These are phyloP conservation scores for Tetranychus piercei DNA, from an alignment of 2,888 invertebrate genomes.

Conservation along the genomic window DNA sequence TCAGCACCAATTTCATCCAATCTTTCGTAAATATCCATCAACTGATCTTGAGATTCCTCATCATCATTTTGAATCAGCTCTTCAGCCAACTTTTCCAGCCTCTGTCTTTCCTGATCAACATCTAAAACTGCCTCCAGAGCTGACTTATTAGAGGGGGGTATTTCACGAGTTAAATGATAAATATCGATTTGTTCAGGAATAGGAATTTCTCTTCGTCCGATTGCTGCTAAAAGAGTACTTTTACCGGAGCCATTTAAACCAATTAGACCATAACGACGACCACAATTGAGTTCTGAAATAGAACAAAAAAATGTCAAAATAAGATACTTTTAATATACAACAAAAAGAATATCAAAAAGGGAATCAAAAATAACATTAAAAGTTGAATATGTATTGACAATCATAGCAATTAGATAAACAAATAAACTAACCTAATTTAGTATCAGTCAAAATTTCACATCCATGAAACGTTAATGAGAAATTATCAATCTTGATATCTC, in stretches of 20 bases:
- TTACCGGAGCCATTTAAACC: conserved; percentile 98
- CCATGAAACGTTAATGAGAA: conserved; percentile 97
- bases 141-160: conserved; percentile 91
- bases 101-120: conserved; percentile 79
- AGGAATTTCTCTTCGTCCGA: conserved; percentile 80
- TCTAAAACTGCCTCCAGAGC: conserved; percentile 94
- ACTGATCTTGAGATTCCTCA: conserved; percentile 82
- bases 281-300: conserved; percentile 68
- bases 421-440: conserved; percentile 44
- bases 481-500: conserved; percentile 87
- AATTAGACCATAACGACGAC: conserved; percentile 82
- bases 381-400: background rate
- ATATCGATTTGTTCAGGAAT: conserved; percentile 94
- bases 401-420: background rate
- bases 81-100: conserved; percentile 79
- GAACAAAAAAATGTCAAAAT: background rate
- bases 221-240: conserved; percentile 71
- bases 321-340: background rate
- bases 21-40: conserved; percentile 93
- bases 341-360: background rate
- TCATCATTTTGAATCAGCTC: conserved; percentile 63
- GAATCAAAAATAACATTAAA: background rate
- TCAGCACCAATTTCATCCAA: conserved; percentile 90
- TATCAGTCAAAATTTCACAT: conserved; percentile 82
- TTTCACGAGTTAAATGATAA: conserved; percentile 87